Base-by-base conservation (phyloP, 1,140 invertebrate genomes). In the Drosophila trapezifrons region DNA sequence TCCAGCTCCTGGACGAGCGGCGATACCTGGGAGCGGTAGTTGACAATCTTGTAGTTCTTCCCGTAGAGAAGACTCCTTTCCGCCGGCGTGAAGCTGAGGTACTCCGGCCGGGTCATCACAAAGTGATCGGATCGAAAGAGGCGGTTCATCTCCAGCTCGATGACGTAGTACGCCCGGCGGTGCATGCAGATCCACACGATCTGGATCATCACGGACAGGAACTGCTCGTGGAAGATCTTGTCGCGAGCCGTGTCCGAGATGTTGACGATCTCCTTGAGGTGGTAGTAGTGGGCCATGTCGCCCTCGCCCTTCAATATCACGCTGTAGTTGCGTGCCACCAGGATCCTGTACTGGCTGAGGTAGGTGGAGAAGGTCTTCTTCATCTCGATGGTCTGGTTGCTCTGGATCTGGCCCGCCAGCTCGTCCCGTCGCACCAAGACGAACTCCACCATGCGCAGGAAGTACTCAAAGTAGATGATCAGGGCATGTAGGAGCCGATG, bases 381-480 rank as follows among this genome's bases (percentile, higher is more conserved):
- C 40, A 81, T 86, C 15, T 87, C 67, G 18, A 66, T 83, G 2
- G 83, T 84, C 42, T 91, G 90, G 15, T 79, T 58, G 49, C 84
- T 91, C 32, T 90, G 90, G 10, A 91, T 76, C 35, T 86, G 65
- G 7, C 77, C 79, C 2, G 55, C n/a, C n/a, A 91, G 63, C 42
- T 92, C 91, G 20, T 92, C 89, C 0, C 89, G 69, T 2, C 91
- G 82, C 13, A 92, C 80, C 8, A 92, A 57, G 6, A 91, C 73
- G 32, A 90, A 90, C 40, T 92, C 90, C 3, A 91, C 85, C 52
- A 91, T 42, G 3, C 86, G 81, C 6, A 92, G 38, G 37, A 82
- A 92, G 56, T 92, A 85, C 51, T 92, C 91, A 12, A 92, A 92
- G 70, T 92, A 92, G 7, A 92, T 92, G 47, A 91, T 69, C 6